A percentile compares a stretch with the other conserved stretches of the same genome.
phyloP scores from a whole-genome alignment of 2,888 invertebrate species.

The Boloria selene region DNA sequence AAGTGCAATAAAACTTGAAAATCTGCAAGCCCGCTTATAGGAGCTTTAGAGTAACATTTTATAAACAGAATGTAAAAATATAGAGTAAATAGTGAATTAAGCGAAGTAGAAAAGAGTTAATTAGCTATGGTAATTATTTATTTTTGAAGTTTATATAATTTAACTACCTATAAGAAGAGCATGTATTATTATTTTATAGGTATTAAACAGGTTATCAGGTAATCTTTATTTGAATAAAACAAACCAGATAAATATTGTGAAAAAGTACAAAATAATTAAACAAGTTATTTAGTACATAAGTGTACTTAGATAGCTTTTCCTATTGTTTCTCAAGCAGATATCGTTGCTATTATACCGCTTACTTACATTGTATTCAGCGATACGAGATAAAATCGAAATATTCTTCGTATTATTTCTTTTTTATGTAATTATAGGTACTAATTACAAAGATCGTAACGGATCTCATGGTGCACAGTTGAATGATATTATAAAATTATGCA shows the following conservation, averaged over 20 bases:
- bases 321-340: conserved; percentile 37
- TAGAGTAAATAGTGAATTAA: neutral
- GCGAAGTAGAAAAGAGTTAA: too few relatives aligned
- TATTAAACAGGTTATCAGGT: too few relatives aligned
- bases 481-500: neutral
- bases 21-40: conserved; percentile 52
- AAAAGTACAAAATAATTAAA: neutral
- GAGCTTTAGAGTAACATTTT: conserved; percentile 40
- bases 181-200: too few relatives aligned
- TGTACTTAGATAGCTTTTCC: conserved; percentile 37
- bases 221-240: too few relatives aligned
- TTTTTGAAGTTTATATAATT: too few relatives aligned
- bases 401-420: conserved; percentile 21
- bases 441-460: conserved; percentile 3
- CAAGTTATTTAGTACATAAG: conserved; percentile 21
- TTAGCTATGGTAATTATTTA: too few relatives aligned
- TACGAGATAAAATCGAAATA: conserved; percentile 36
- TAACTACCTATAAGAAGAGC: too few relatives aligned
- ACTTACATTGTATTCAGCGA: conserved; percentile 32
- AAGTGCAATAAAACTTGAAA: conserved; percentile 55
- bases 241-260: neutral
- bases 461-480: neutral
- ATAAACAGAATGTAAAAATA: neutral
- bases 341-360: conserved; percentile 36
- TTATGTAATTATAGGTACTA: conserved; percentile 8